These are phyloP conservation scores for Brachionus plicatilis DNA, from an alignment of 1,140 invertebrate species.

Conservation along the genomic window DNA sequence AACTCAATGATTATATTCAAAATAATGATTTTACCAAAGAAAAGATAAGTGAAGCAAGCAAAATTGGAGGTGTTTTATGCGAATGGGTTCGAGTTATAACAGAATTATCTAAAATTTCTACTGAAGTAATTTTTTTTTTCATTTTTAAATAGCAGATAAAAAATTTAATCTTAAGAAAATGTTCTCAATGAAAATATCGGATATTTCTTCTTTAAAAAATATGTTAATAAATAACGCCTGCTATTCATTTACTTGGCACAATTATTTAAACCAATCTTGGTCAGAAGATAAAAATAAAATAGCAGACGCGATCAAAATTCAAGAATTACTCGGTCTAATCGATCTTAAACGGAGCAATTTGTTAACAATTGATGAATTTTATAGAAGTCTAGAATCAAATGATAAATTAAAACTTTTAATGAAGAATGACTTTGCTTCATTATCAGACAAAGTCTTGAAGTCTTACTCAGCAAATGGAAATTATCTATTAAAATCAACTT, in stretches of 20 bases:
- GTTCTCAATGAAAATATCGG: neutral
- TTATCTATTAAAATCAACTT: neutral
- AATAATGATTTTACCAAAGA: slow-evolving; percentile 1
- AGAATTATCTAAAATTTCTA: neutral
- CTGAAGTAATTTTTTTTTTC: neutral
- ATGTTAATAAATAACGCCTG: neutral
- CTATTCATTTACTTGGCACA: slow-evolving; percentile 29
- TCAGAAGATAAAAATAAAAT: neutral
- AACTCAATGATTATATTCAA: neutral
- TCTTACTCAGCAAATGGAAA: slow-evolving; percentile 10
- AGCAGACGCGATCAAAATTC: neutral
- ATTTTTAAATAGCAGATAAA: neutral
- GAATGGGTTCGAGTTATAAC: neutral
- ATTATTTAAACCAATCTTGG: neutral
- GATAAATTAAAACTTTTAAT: neutral
- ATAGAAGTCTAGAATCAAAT: neutral
- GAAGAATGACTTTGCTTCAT: neutral
- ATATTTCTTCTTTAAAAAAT: neutral
- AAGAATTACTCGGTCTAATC: neutral
- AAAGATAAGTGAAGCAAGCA: neutral
- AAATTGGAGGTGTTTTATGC: neutral
- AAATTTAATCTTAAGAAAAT: neutral
- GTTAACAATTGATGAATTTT: neutral
- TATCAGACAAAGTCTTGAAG: neutral
- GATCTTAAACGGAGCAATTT: neutral